Percentiles rank a stretch among this genome's conserved stretches.
phyloP scores from a whole-genome alignment of 2,888 invertebrate genomes.

The Lithophane ornitopus region DNA sequence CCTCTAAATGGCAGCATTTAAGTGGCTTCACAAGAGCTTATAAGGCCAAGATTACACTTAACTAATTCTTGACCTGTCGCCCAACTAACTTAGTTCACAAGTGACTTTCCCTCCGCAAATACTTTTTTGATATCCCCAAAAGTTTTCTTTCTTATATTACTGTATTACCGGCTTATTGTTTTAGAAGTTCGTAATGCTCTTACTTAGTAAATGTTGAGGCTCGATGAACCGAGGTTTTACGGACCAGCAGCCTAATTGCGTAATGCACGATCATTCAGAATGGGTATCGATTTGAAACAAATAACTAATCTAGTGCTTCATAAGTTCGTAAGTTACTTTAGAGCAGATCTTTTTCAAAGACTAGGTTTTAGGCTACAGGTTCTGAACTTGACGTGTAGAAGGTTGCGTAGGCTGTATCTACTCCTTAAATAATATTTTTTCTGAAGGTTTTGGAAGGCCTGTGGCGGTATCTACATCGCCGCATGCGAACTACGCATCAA shows the following conservation, averaged over 20 bases:
- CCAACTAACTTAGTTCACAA: slow-evolving; percentile 8
- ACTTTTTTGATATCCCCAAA: slow-evolving; percentile 37
- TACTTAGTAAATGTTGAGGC: background rate
- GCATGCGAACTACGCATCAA: no score
- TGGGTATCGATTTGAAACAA: no score
- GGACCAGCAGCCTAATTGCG: no score
- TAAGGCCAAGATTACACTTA: slow-evolving; percentile 9
- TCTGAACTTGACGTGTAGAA: background rate
- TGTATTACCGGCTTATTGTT: slow-evolving; percentile 32
- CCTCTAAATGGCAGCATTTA: background rate
- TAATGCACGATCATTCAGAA: no score
- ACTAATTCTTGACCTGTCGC: slow-evolving; percentile 33
- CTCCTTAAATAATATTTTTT: no score
- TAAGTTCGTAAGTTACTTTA: no score
- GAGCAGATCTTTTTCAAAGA: no score
- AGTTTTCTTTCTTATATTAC: slow-evolving; percentile 10
- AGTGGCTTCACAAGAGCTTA: slow-evolving; percentile 1
- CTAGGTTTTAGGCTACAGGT: no score
- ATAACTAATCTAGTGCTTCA: no score
- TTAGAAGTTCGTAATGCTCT: slow-evolving; percentile 15
- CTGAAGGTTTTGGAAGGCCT: no score
- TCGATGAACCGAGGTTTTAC: background rate
- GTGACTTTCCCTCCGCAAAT: slow-evolving; percentile 16
- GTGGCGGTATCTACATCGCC: no score
- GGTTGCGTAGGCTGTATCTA: background rate